Conservation (phyloP, 2,888 invertebrate genomes). For the Sarcophaga subvicina region DNA sequence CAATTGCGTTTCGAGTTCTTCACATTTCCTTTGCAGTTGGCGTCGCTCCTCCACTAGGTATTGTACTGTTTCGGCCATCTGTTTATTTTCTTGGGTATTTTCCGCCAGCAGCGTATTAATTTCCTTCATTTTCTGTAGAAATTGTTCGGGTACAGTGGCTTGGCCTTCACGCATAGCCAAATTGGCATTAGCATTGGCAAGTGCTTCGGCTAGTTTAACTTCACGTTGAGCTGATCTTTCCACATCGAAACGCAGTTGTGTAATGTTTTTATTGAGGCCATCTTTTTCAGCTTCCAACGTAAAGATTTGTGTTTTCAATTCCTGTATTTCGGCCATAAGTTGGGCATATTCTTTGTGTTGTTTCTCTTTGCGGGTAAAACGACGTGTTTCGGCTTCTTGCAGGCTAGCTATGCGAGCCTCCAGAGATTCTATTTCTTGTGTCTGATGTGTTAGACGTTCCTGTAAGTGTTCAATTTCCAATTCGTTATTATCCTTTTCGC, state of each 20-base stretch:
- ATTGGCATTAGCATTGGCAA: conserved; percentile 76
- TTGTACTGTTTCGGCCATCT: conserved; percentile 82
- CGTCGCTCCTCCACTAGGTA: conserved; percentile 82
- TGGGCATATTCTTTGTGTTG: conserved; percentile 79
- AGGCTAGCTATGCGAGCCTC: conserved; percentile 82
- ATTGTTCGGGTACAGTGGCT: conserved; percentile 79
- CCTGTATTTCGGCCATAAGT: conserved; percentile 78
- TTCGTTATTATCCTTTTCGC: conserved; percentile 79
- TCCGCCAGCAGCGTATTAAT: conserved; percentile 82
- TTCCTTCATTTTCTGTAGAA: conserved; percentile 82
- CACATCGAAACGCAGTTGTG: conserved; percentile 78
- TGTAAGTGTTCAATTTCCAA: conserved; percentile 79
- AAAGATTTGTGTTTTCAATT: conserved; percentile 75
- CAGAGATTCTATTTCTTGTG: conserved; percentile 82
- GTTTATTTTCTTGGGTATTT: conserved; percentile 83
- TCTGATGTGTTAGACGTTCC: conserved; percentile 78
- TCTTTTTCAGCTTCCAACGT: conserved; percentile 76
- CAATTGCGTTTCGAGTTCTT: conserved; percentile 79
- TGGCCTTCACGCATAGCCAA: conserved; percentile 73
- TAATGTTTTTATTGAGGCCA: conserved; percentile 75
- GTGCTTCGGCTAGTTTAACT: conserved; percentile 78
- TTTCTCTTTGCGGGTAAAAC: conserved; percentile 77
- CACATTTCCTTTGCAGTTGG: conserved; percentile 82
- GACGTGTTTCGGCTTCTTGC: conserved; percentile 80
- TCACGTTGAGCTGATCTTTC: conserved; percentile 80